Evolutionary conservation across 2,113 vertebrate species (phyloP).

Genomic region (Podarcis muralis): DNA sequence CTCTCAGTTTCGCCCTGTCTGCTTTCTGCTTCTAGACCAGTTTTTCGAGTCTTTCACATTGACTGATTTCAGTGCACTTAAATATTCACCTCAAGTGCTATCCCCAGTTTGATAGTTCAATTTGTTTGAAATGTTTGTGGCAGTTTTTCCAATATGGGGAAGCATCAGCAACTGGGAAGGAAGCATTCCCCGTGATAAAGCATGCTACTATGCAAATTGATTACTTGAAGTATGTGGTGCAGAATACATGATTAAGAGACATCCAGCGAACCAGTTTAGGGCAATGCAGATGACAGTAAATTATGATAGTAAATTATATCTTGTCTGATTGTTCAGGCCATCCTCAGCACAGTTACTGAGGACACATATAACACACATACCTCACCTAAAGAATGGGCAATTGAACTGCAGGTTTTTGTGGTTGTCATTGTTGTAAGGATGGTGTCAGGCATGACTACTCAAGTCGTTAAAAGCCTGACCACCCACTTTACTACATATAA

Average conservation of each 20-base stretch:
- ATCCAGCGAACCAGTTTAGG: background rate
- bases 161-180: background rate
- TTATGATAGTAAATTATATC: background rate
- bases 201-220: no score
- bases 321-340: background rate
- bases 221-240: background rate
- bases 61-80: slow-evolving; percentile 43
- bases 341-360: background rate
- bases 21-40: background rate
- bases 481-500: slow-evolving; percentile 1
- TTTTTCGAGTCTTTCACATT: slow-evolving; percentile 30
- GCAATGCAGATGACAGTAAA: background rate
- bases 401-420: background rate
- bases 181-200: background rate
- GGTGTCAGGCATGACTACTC: background rate
- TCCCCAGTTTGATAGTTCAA: background rate
- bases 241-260: background rate
- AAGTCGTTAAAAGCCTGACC: background rate
- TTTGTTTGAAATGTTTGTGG: background rate
- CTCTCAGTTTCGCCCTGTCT: slow-evolving; percentile 7
- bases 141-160: background rate
- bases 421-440: background rate
- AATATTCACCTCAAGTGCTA: slow-evolving; percentile 10
- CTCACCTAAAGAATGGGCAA: background rate
- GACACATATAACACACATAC: background rate